Conservation (phyloP, 92 coral and sea anemone genomes). For the Scolanthus callimorphus region DNA sequence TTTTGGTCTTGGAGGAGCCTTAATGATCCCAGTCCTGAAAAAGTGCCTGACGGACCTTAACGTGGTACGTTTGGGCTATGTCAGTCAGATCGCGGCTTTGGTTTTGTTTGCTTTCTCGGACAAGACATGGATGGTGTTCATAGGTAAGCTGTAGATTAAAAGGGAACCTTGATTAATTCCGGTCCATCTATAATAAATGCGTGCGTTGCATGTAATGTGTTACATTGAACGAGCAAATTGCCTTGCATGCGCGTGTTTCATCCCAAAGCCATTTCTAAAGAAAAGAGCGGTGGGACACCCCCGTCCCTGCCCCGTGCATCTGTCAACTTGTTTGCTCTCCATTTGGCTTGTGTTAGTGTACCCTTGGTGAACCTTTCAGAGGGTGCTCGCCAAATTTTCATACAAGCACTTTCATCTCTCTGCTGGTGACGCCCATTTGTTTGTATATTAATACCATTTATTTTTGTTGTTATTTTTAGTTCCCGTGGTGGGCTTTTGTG, state of each 20-base stretch:
- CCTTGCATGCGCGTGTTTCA: too few species aligned
- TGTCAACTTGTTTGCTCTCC: too few species aligned
- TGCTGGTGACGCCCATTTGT: not conserved
- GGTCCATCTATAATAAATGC: not conserved
- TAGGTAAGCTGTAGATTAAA: conserved; percentile 61
- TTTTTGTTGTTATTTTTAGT: conserved; percentile 38
- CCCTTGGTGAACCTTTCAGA: too few species aligned
- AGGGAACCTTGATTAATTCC: not conserved
- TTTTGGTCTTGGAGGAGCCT: conserved; percentile 65
- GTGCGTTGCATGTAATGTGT: not conserved
- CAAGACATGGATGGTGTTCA: conserved; percentile 65
- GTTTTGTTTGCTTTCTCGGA: conserved; percentile 51
- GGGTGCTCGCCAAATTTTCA: too few species aligned
- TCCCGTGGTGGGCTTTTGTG: conserved; percentile 57
- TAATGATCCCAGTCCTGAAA: conserved; percentile 49
- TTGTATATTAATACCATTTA: not conserved
- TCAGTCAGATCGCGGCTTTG: conserved; percentile 56
- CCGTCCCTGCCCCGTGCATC: too few species aligned
- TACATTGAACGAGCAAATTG: not conserved
- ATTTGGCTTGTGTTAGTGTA: too few species aligned
- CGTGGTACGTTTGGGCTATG: conserved; percentile 30
- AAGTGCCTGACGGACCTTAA: conserved; percentile 56
- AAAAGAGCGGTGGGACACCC: too few species aligned
- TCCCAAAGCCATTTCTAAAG: too few species aligned
- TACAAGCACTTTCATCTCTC: too few species aligned